A percentile compares a stretch with the other conserved stretches of the same genome.
Evolutionary conservation across 2,797 vertebrate genomes (phyloP).

Genomic region (Scyliorhinus canicula): DNA sequence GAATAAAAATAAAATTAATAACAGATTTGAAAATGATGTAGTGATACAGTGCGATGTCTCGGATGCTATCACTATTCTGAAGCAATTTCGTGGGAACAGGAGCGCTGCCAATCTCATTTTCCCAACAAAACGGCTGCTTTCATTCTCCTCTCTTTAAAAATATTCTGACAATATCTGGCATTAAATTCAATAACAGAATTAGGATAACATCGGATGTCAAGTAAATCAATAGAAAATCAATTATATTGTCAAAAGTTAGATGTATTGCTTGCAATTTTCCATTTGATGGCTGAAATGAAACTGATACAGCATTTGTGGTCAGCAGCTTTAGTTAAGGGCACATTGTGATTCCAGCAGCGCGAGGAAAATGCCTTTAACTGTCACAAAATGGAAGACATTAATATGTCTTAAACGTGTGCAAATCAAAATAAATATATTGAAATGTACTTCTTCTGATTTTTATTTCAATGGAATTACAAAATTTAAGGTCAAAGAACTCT

Average conservation of each 20-base stretch:
- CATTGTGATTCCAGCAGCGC: slow-evolving; percentile 28
- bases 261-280: slow-evolving; percentile 40
- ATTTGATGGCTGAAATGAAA: slow-evolving; percentile 27
- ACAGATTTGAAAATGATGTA: slow-evolving; percentile 43
- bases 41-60: slow-evolving; percentile 34
- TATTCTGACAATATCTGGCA: slow-evolving; percentile 41
- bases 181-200: slow-evolving; percentile 44
- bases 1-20: slow-evolving; percentile 44
- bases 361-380: slow-evolving; percentile 44
- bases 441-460: slow-evolving; percentile 28
- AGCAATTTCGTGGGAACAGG: not conserved
- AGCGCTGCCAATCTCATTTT: not conserved
- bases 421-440: slow-evolving; percentile 45
- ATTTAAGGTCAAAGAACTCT: not conserved
- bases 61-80: not conserved
- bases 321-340: slow-evolving; percentile 43
- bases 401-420: slow-evolving; percentile 46
- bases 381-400: slow-evolving; percentile 42
- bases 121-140: slow-evolving; percentile 41
- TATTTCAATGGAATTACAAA: not conserved
- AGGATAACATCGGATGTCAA: slow-evolving; percentile 47
- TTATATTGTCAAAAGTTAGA: slow-evolving; percentile 45
- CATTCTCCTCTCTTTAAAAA: slow-evolving; percentile 35
- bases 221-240: slow-evolving; percentile 50
- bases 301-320: slow-evolving; percentile 36